Evolutionary conservation across 2,113 vertebrate genomes (phyloP), one percentile per base, ranked within the genome.

Genomic region (Pteruthius melanotis): DNA sequence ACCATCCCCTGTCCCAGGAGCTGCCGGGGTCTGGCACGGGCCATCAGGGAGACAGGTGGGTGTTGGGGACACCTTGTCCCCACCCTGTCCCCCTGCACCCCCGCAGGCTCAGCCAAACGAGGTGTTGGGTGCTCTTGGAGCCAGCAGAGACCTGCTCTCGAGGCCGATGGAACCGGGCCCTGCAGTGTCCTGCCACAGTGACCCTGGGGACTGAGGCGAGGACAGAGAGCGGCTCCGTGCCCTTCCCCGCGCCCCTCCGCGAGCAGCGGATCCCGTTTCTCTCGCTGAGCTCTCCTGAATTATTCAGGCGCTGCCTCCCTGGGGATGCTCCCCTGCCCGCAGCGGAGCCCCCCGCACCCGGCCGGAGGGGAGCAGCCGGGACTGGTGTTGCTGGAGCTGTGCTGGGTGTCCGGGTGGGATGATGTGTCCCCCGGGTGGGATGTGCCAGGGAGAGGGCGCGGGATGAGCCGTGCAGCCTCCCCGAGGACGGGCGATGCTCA

Each of bases 381-480:
- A 7, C 22, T 4, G 57, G 42, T 10, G 78, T 1, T 2, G 0
- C 37, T 1, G 83, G 45, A 3, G 12, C 1, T 3, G 31, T 1
- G 60, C 6, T 4, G 40, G 53, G 16, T 9, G 12, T 57, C 57
- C 31, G 11, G 50, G 47, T 0, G 15, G 79, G 47, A 37, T 4
- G 42, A n/a, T n/a, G n/a, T n/a, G n/a, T n/a, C n/a, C n/a, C n/a
- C 57, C 31, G 11, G 50, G 47, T 0, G 15, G 79, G 47, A 37
- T 4, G 42, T 0, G 18, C 20, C 0, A 1, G 26, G 11, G 11
- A 28, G 10, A 6, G 13, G n/a, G 40, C 78, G 26, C 2, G 1
- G 39, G 81, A 59, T 22, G 84, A 80, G 57, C 65, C 1, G 1
- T 0, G 15, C 8, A 18, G 27, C 35, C 40, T 74, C 61, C 24